Evolutionary conservation across 2,797 vertebrate species (phyloP), one percentile per base, ranked within the genome.

Genomic region (Carcharodon carcharias): DNA sequence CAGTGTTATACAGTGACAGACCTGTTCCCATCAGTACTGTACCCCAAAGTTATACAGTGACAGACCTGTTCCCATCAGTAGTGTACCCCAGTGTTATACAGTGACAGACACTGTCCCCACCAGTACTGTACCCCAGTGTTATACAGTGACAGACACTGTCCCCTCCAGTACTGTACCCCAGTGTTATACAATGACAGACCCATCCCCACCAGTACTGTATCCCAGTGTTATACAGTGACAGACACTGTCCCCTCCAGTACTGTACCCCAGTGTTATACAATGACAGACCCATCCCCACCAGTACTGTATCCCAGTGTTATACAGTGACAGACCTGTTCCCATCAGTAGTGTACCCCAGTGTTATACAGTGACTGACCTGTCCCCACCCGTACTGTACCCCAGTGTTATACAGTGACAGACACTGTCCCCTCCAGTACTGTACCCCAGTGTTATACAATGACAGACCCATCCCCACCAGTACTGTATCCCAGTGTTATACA

Each of bases 21-120:
- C 82, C 82, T 7, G 21, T 40, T 40, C 80, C 40, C 80, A 45
- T 80, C 80, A 50, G 80, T 85, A 85, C 80, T 85, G 80, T 85
- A 26, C 82, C 45, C 82, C 80, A 82, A 40, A 45, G 82, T 85
- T 50, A 82, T 82, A 85, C 82, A 50, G 45, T 26, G 21, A 85
- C 40, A 85, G 82, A 50, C 18, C 82, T 40, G 40, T 85, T 45
- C 82, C 82, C 82, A 85, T 82, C 45, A 50, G 40, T 85, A 50
- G 82, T 85, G 82, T 85, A 50, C 82, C 82, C 45, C 80, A 45
- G 40, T 82, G 82, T 85, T 85, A 85, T 82, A 82, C 77, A 82
- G 45, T 3, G 6, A 50, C 45, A 85, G 45, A 50, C 45, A 82
- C 8, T 21, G 21, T 50, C 21, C 40, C 21, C 82, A 50, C 18